A percentile compares a stretch with the other conserved stretches of the same genome.
These are phyloP conservation scores for Loxodonta africana DNA, from an alignment of 2,113 vertebrate genomes.

Conservation along the genomic window DNA sequence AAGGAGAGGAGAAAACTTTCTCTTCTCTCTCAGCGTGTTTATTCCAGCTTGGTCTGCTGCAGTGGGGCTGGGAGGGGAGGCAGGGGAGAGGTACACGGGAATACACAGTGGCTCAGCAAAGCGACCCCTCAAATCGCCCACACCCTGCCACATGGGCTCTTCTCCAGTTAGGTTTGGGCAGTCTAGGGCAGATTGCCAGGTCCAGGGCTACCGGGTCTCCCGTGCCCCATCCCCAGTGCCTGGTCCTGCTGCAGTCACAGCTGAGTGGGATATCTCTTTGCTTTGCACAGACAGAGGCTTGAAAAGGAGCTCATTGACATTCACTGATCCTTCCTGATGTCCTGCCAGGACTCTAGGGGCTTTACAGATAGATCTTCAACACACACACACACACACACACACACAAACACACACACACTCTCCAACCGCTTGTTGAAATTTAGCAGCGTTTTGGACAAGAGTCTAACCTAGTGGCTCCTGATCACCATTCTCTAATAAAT, in stretches of 20 bases:
- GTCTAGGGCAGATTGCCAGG: too few species aligned
- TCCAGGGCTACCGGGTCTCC: background rate
- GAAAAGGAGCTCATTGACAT: too few species aligned
- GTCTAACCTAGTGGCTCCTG: background rate
- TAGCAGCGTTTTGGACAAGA: background rate
- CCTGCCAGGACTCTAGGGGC: background rate
- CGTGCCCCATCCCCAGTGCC: background rate
- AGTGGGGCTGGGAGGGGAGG: background rate
- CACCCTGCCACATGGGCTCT: background rate
- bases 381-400: background rate
- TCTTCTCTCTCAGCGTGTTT: background rate
- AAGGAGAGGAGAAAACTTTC: accelerated
- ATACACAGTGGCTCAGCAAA: background rate
- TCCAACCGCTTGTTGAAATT: background rate
- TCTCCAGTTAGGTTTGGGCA: background rate
- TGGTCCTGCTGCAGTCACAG: background rate
- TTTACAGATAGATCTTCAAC: background rate
- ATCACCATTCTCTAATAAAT: background rate
- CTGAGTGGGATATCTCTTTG: background rate
- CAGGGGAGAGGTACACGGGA: too few species aligned
- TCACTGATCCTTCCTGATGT: too few species aligned
- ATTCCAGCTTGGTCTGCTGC: background rate
- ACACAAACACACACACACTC: too few species aligned
- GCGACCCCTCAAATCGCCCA: too few species aligned
- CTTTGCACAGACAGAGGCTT: accelerated